Base-by-base conservation (phyloP, 2,888 invertebrate species). In the Gnatocerus cornutus region DNA sequence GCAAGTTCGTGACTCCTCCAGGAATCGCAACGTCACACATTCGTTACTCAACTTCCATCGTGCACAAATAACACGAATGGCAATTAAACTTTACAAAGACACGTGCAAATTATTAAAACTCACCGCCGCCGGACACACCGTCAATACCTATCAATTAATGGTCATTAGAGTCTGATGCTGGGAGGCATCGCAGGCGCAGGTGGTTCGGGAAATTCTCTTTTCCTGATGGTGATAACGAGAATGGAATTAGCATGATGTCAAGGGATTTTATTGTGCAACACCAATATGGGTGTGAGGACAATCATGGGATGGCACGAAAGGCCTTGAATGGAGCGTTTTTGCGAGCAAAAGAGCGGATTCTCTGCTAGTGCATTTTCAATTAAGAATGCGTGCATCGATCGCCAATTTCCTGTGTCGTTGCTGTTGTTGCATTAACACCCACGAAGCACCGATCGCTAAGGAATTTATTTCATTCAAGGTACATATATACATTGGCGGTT, bases 1-100 rank as follows among this genome's bases (percentile, higher is more conserved):
- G 37, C 61, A 61, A 33, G 39, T 48, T 61, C 61, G 61, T 61
- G 61, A 61, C 39, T 43, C 61, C 61, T 48, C 50, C 61, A 61
- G 61, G 61, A 61, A 61, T 59, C 46, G 46, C 43, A 29, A 59
- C 46, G 46, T 59, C 59, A 59, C 62, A 63, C 13, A n/a, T 6
- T 43, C 29, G 33, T 62, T 62, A 59, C 62, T 12, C 62, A 62
- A 62, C 62, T 46, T 46, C 39, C 62, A 50, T 37, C 48, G 48
- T 48, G 50, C 39, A 62, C 48, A 50, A 27, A 41, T 56, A 13
- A 41, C 43, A 43, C 43, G 41, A 39, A 56, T 27, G 21, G 43
- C 50, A 63, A 63, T 63, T 63, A 63, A 46, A 50, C 21, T 39
- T 50, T 48, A 41, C 37, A 50, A 50, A 43, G 37, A 63, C 63